phyloP scores from a whole-genome alignment of 2,113 vertebrate species.

The Anthoscopus minutus region DNA sequence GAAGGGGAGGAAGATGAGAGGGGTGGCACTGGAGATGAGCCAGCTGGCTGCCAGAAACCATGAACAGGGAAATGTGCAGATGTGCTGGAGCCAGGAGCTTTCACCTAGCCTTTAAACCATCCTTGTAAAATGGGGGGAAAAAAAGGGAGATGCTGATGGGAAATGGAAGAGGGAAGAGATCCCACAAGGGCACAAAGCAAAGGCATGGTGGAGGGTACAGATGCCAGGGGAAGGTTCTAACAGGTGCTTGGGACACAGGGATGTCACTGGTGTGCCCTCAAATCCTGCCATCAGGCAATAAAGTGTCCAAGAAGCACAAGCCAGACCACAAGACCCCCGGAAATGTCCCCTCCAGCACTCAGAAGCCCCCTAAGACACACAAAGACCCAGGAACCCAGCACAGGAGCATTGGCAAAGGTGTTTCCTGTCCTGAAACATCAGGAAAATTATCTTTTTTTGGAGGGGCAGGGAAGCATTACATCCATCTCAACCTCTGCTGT shows the following conservation, averaged over 20 bases:
- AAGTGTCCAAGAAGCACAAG: background rate
- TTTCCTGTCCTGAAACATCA: background rate
- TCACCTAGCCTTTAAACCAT: background rate
- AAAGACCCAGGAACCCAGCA: background rate
- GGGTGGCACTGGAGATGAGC: background rate
- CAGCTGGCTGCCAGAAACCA: background rate
- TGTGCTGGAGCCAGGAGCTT: background rate
- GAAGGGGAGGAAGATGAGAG: background rate
- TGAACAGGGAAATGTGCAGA: background rate
- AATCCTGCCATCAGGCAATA: background rate
- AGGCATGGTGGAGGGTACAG: background rate
- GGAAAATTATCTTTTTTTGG: background rate
- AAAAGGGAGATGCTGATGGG: background rate
- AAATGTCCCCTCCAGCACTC: background rate
- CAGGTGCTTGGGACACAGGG: background rate
- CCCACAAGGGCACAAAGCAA: background rate
- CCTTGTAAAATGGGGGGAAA: background rate
- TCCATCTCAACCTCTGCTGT: background rate
- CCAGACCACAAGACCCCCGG: background rate
- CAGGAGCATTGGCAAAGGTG: background rate
- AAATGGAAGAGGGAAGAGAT: background rate
- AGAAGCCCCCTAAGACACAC: accelerated
- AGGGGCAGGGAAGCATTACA: background rate
- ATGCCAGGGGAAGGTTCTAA: background rate
- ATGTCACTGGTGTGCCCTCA: background rate